A percentile compares a stretch with the other conserved stretches of the same genome.
Evolutionary conservation across 2,888 invertebrate species (phyloP).

Genomic region (Nephrotoma guestfalica): DNA sequence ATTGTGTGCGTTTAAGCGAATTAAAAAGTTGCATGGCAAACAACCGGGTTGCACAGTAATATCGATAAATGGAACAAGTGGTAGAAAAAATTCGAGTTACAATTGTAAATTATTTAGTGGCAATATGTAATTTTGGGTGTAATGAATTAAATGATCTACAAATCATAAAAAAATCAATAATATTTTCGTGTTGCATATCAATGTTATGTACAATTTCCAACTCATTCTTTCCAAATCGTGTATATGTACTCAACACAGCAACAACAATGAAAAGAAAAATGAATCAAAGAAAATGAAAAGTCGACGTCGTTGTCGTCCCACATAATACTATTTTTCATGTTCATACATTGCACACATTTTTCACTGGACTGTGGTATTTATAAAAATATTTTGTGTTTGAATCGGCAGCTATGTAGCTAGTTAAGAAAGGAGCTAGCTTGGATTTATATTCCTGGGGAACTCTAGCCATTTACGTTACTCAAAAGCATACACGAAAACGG

Average conservation of each 20-base stretch:
- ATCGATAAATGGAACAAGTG: background rate
- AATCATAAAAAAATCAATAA: constrained; percentile 1
- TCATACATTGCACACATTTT: background rate
- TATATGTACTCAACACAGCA: background rate
- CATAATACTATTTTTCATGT: background rate
- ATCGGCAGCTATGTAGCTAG: background rate
- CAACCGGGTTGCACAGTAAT: background rate
- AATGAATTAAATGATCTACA: constrained; percentile 1
- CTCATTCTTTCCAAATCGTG: background rate
- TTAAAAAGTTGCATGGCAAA: background rate
- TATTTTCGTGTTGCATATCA: background rate
- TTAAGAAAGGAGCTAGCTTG: too few relatives aligned
- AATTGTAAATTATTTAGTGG: background rate
- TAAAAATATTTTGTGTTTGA: background rate
- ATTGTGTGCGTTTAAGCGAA: background rate
- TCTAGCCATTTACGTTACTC: too few relatives aligned
- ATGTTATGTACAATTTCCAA: background rate
- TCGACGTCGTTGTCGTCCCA: background rate
- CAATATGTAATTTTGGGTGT: background rate
- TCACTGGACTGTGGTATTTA: background rate
- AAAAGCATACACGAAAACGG: too few relatives aligned
- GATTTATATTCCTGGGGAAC: too few relatives aligned
- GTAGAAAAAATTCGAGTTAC: background rate
- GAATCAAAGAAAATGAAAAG: background rate
- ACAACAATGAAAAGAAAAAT: background rate